Base-by-base conservation (phyloP, 2,888 invertebrate genomes). In the Cantharis rufa region DNA sequence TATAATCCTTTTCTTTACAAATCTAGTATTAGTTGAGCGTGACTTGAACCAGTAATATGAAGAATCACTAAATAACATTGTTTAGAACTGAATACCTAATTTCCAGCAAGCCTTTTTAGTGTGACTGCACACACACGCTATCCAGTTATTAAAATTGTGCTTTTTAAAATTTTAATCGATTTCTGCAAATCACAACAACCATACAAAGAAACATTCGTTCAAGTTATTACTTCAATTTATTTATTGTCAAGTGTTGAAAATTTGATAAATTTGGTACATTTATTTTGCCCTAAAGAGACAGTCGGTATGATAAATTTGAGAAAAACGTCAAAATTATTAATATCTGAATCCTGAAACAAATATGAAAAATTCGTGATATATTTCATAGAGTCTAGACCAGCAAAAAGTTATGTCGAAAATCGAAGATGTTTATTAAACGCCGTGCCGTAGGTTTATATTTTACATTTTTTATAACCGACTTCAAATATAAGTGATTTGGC, bases 41-140 rank as follows among this genome's bases (percentile, higher is more conserved):
- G 77, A 77, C 77, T 74, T 24, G 74, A 48, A 74, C 64, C 77
- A 15, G 77, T 74, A 74, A 74, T 61, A 72, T 72, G 74, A 71
- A 66, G 77, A 69, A 77, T 77, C 71, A 61, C 70, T 73, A 74
- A 74, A 77, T 74, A 77, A 76, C 73, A 73, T 73, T 76, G 70
- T 76, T 76, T 76, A 75, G 76, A 70, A 62, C 69, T 62, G 72
- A 69, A 72, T 76, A 76, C 70, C 72, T 73, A 73, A 73, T 78
- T 75, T 74, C 64, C 71, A 74, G 69, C 68, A 62, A 64, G 78
- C 70, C 72, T 74, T 78, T 75, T 70, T 70, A 32, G 75, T 75
- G 72, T 72, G 75, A 70, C 74, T 48, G 48, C 72, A 74, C 78
- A 64, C 64, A 74, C 78, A 78, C 78, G 78, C 78, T 11, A 78